Base-by-base conservation (phyloP, 2,888 invertebrate genomes). In the Ferrisia virgata region DNA sequence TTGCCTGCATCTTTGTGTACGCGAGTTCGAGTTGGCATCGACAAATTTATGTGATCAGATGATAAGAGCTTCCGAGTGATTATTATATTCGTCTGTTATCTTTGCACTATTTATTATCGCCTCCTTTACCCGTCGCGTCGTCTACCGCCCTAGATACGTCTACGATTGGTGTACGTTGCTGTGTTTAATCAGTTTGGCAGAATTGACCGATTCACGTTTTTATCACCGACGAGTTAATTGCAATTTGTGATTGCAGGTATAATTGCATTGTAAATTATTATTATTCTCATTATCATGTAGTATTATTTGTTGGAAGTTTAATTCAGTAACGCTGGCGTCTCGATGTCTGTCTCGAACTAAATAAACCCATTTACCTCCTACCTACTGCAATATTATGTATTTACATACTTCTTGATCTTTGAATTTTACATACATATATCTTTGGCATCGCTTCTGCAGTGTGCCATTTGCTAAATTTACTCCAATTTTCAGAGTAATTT, bases 211-310 rank as follows among this genome's bases (percentile, higher is more conserved):
- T n/a, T 72, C 72, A 33, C 4, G 36, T 76, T 76, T n/a, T 76
- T 76, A 76, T 76, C 36, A 18, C 9, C 36, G n/a, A n/a, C n/a
- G 25, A 72, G 6, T 76, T 76, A 9, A 76, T 76, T 33, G 72
- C 72, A 76, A 76, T 76, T 76, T 76, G 36, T 36, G 72, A 76
- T 18, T 6, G 15, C 15, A n/a, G 64, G 15, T 64, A 58, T 25
- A 76, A 76, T 76, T 36, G 36, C 72, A 9, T 76, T 36, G 36
- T 31, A 11, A 76, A 76, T 76, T 76, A 76, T 76, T 76, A 76
- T 76, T 8, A 76, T 76, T 18, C 8, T 15, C 18, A 76, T 76
- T 36, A n/a, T 9, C 15, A 69, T 1, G 22, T 58, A 6, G 5
- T 8, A 5, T 18, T 76, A 76, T 76, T 76, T 15, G 15, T 64